Evolutionary conservation across 2,797 vertebrate genomes (phyloP).

Genomic region (Orestias chungarensis): DNA sequence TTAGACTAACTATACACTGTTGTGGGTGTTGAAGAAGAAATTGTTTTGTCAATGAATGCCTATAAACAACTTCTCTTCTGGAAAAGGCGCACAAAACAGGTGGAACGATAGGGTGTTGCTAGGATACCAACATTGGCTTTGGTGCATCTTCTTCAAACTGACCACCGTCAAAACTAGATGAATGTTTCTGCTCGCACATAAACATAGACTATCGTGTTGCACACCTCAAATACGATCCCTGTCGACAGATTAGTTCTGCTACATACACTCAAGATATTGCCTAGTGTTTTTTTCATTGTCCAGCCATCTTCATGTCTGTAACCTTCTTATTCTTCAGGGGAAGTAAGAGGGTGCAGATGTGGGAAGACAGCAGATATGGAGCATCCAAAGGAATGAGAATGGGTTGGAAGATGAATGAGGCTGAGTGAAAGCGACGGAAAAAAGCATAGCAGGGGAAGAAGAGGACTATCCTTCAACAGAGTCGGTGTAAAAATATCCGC

Average conservation of each 20-base stretch:
- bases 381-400: constrained; percentile 10
- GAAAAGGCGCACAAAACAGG: constrained; percentile 53
- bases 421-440: constrained; percentile 16
- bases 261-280: constrained; percentile 18
- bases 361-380: constrained; percentile 13
- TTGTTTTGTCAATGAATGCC: constrained; percentile 10
- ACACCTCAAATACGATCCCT: constrained; percentile 26
- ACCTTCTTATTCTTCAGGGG: constrained; percentile 54
- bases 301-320: constrained; percentile 46
- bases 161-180: constrained; percentile 47
- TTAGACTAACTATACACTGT: neutral
- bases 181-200: constrained; percentile 26
- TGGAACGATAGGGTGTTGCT: constrained; percentile 62
- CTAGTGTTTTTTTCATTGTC: constrained; percentile 45
- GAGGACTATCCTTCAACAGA: constrained; percentile 41
- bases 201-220: constrained; percentile 44
- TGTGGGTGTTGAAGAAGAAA: too few relatives aligned
- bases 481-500: constrained; percentile 60
- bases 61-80: constrained; percentile 31
- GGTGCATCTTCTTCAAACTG: constrained; percentile 37
- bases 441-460: constrained; percentile 36
- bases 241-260: constrained; percentile 26
- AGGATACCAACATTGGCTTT: constrained; percentile 54
- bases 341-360: constrained; percentile 5
- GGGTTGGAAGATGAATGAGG: constrained; percentile 36